Evolutionary conservation across 2,888 invertebrate species (phyloP).

Genomic region (Aplocera efformata): DNA sequence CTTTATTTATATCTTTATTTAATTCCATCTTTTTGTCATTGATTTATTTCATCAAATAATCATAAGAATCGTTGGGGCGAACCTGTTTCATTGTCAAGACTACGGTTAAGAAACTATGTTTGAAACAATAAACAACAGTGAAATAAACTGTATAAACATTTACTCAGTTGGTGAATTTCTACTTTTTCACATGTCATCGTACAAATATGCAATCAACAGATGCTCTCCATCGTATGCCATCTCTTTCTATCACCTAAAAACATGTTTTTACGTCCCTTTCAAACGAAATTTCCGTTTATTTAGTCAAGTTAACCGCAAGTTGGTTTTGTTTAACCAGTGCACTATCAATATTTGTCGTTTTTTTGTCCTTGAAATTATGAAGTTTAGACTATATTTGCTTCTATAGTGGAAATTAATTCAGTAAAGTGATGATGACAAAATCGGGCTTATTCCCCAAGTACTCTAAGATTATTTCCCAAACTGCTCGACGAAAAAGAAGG

Average conservation of each 20-base stretch:
- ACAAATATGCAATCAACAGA: conserved; percentile 45
- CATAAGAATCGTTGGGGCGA: too few relatives aligned
- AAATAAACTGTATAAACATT: conserved; percentile 32
- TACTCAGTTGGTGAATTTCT: conserved; percentile 51
- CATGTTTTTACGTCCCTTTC: conserved; percentile 29
- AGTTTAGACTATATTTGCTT: too few relatives aligned
- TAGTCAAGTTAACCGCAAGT: conserved; percentile 17
- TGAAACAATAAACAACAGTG: neutral
- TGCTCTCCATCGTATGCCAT: conserved; percentile 40
- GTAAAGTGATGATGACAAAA: too few relatives aligned
- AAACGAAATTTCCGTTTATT: conserved; percentile 18
- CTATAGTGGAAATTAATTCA: too few relatives aligned
- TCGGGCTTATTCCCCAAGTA: too few relatives aligned
- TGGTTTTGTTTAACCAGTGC: conserved; percentile 14
- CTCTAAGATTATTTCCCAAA: too few relatives aligned
- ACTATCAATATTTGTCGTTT: conserved; percentile 26
- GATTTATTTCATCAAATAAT: too few relatives aligned
- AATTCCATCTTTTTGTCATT: too few relatives aligned
- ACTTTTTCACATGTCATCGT: conserved; percentile 40
- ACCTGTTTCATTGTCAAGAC: too few relatives aligned
- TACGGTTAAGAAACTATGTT: too few relatives aligned
- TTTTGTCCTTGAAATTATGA: conserved; percentile 24
- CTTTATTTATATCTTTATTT: too few relatives aligned
- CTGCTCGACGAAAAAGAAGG: too few relatives aligned
- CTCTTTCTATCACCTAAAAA: conserved; percentile 37